Percentiles rank a stretch among this genome's conserved stretches.
phyloP scores from a whole-genome alignment of 2,113 vertebrate genomes.

The Cisticola juncidis region DNA sequence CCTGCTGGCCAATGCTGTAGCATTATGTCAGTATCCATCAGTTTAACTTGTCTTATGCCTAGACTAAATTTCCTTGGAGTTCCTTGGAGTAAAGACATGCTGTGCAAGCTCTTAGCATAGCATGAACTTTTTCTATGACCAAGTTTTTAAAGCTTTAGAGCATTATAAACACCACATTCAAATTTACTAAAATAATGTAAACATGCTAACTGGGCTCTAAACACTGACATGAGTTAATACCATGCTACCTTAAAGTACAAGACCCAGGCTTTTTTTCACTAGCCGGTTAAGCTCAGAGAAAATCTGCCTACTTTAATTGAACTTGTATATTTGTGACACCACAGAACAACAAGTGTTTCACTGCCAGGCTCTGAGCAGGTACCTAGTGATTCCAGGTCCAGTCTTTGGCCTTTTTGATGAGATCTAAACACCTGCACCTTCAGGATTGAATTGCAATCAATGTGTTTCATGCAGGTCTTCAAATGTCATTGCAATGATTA shows the following conservation, averaged over 20 bases:
- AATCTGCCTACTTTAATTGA: neutral
- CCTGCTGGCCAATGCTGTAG: neutral
- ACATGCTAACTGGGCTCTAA: neutral
- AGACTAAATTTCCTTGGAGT: neutral
- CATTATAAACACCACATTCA: neutral
- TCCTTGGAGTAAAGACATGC: neutral
- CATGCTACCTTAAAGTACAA: neutral
- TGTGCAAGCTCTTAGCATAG: neutral
- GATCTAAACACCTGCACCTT: neutral
- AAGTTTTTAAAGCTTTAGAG: neutral
- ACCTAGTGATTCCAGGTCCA: neutral
- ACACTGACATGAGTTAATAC: neutral
- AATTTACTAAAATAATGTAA: neutral
- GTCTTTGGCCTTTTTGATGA: neutral
- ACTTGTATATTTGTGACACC: neutral
- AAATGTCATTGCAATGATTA: neutral
- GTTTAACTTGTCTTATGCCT: neutral
- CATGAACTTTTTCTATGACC: neutral
- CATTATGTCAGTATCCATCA: neutral
- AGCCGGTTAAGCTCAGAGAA: neutral
- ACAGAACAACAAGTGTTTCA: neutral
- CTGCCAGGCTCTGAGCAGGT: neutral
- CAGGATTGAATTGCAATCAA: conserved; percentile 14
- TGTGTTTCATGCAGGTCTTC: neutral
- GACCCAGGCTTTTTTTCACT: neutral